phyloP scores from a whole-genome alignment of 2,888 invertebrate genomes.

The Cheilosia soror region DNA sequence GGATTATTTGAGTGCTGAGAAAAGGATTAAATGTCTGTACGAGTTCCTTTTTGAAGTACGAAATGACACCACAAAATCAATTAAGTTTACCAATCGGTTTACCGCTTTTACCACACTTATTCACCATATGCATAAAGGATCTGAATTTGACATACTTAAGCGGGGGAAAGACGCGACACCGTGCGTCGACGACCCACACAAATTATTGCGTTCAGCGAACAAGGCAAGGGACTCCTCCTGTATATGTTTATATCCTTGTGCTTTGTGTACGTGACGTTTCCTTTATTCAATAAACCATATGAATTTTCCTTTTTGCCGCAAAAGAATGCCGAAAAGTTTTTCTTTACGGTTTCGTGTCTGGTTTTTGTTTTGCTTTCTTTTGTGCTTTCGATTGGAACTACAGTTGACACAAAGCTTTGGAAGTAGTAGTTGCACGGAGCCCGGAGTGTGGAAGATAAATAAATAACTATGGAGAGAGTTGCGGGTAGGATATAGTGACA shows the following conservation, averaged over 20 bases:
- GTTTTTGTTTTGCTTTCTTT: conserved; percentile 39
- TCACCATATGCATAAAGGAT: conserved; percentile 26
- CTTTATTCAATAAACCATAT: conserved; percentile 44
- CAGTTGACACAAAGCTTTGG: conserved; percentile 51
- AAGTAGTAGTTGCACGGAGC: conserved; percentile 31
- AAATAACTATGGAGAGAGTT: conserved; percentile 10
- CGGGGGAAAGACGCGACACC: conserved; percentile 7
- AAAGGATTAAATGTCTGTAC: conserved; percentile 66
- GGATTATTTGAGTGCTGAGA: conserved; percentile 66
- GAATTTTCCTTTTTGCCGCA: conserved; percentile 31
- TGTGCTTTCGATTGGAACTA: conserved; percentile 48
- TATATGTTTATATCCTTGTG: conserved; percentile 30
- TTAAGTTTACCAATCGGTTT: conserved; percentile 70
- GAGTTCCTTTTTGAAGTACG: conserved; percentile 45
- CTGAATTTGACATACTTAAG: conserved; percentile 53
- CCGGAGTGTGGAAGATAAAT: conserved; percentile 2
- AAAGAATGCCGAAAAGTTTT: conserved; percentile 32
- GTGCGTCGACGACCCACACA: not conserved
- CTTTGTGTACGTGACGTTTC: conserved; percentile 43
- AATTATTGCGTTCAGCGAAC: conserved; percentile 34
- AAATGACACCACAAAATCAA: conserved; percentile 72
- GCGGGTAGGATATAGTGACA: conserved; percentile 43
- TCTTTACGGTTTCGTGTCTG: conserved; percentile 29
- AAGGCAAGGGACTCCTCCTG: conserved; percentile 17
- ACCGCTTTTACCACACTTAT: conserved; percentile 48